Evolutionary conservation across 2,113 vertebrate species (phyloP).

Genomic region (Cynoglossus semilaevis): DNA sequence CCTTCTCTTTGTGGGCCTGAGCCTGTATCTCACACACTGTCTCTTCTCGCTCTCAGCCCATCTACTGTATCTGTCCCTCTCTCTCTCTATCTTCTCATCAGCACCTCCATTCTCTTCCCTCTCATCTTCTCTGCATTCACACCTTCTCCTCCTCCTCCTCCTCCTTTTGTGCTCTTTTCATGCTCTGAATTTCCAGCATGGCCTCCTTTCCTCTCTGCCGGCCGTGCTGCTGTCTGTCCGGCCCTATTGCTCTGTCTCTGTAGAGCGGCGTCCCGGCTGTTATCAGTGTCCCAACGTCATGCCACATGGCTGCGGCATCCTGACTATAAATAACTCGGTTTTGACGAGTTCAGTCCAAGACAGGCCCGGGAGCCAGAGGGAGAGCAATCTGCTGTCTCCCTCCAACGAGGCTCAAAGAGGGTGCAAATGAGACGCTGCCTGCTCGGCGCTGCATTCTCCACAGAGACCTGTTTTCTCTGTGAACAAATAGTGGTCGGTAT

Average conservation of each 20-base stretch:
- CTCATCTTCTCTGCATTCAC: constrained; percentile 26
- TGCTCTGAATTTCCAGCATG: constrained; percentile 1
- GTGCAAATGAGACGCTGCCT: constrained; percentile 42
- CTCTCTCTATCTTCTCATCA: constrained; percentile 38
- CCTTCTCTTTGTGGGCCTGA: constrained; percentile 27
- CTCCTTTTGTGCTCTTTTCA: constrained; percentile 13
- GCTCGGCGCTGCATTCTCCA: constrained; percentile 17
- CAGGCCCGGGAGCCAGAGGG: constrained; percentile 60
- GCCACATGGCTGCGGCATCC: constrained; percentile 63
- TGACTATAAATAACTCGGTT: constrained; percentile 69
- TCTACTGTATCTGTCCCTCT: constrained; percentile 16
- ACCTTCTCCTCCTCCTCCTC: background rate
- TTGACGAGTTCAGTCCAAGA: constrained; percentile 56
- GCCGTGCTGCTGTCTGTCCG: constrained; percentile 25
- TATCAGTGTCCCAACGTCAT: constrained; percentile 52
- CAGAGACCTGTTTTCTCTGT: constrained; percentile 19
- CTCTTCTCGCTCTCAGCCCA: constrained; percentile 21
- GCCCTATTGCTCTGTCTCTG: constrained; percentile 47
- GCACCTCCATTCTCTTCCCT: constrained; percentile 21
- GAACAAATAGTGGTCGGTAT: background rate
- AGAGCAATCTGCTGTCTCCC: constrained; percentile 70
- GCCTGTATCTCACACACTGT: constrained; percentile 11
- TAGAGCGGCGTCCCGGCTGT: constrained; percentile 50
- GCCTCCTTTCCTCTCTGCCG: constrained; percentile 3
- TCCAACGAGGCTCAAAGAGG: constrained; percentile 50